These are phyloP conservation scores for Troides aeacus DNA, from an alignment of 2,888 invertebrate genomes.

Conservation along the genomic window DNA sequence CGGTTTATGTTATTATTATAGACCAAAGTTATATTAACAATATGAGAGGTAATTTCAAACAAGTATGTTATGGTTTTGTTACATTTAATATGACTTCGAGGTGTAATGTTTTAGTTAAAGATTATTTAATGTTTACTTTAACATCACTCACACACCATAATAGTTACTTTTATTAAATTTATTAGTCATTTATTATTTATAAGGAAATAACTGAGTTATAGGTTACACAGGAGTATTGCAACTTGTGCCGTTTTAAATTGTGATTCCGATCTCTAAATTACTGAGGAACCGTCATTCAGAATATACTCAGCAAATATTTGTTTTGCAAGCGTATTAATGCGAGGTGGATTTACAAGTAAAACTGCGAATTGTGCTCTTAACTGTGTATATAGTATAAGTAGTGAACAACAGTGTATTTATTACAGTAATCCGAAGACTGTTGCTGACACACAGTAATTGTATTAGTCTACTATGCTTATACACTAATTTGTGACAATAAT, in stretches of 20 bases:
- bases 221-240: background rate
- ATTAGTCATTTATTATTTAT: background rate
- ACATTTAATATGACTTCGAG: constrained; percentile 3
- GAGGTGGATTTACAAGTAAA: background rate
- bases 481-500: too few species aligned
- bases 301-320: background rate
- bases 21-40: background rate
- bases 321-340: background rate
- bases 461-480: background rate
- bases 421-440: background rate
- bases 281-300: background rate
- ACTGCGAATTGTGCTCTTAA: background rate
- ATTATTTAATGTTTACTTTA: background rate
- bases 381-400: background rate
- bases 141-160: background rate
- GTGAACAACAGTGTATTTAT: background rate
- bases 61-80: constrained; percentile 7
- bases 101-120: constrained; percentile 1
- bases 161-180: background rate
- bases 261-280: background rate
- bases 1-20: constrained; percentile 2
- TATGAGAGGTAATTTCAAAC: background rate
- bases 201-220: background rate
- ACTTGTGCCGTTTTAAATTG: background rate
- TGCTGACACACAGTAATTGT: background rate